Evolutionary conservation across 2,888 invertebrate species (phyloP).

Genomic region (Xanthia icteritia): DNA sequence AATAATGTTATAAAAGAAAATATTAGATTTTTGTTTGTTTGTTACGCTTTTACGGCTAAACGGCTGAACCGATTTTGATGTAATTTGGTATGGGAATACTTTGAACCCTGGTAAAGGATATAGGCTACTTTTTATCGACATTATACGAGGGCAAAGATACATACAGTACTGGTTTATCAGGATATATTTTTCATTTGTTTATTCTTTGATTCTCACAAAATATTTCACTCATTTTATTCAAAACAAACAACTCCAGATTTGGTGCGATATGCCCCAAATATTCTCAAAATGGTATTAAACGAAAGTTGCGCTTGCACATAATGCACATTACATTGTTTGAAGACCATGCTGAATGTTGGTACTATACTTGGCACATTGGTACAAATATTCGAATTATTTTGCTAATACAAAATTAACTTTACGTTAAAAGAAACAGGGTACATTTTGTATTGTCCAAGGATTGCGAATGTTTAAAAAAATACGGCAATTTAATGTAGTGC

Average conservation of each 20-base stretch:
- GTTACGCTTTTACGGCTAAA: no score
- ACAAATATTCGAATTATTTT: background rate
- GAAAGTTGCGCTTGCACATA: slow-evolving; percentile 38
- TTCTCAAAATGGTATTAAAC: slow-evolving; percentile 53
- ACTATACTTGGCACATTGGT: background rate
- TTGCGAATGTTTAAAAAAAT: background rate
- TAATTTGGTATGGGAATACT: no score
- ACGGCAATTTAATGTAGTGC: background rate
- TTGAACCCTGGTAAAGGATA: no score
- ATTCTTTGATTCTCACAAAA: background rate
- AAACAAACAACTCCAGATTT: slow-evolving; percentile 10
- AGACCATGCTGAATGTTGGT: background rate
- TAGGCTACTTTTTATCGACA: no score
- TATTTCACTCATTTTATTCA: slow-evolving; percentile 28
- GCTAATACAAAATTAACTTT: background rate
- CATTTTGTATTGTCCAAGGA: background rate
- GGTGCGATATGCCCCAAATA: slow-evolving; percentile 46
- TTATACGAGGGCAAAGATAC: no score
- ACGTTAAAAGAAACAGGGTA: rapidly evolving
- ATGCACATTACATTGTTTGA: slow-evolving; percentile 13
- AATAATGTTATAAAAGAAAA: no score
- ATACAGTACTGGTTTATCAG: background rate
- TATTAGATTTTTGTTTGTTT: no score
- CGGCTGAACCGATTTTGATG: no score
- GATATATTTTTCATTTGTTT: background rate